Conservation (phyloP, 1,140 invertebrate species). For the Drosophila triauraria region DNA sequence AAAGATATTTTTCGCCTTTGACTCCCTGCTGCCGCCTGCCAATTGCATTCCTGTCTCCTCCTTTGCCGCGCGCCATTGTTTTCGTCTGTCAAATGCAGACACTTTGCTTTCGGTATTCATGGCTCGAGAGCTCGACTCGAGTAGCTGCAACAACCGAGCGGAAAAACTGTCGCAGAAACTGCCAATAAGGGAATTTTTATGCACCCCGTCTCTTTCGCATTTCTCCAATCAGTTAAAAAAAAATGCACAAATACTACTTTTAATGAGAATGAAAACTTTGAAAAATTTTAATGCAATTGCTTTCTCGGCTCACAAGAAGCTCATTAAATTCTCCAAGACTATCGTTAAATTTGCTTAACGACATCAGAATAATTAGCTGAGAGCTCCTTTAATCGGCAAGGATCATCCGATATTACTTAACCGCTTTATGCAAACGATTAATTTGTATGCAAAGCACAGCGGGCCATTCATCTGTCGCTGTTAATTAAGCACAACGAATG, state of each 20-base stretch:
- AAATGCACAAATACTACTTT: constrained; percentile 16
- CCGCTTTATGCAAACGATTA: constrained; percentile 41
- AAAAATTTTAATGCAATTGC: constrained; percentile 60
- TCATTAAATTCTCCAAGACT: constrained; percentile 45
- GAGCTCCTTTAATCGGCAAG: constrained; percentile 27
- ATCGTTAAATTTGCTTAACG: constrained; percentile 20
- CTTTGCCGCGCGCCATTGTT: constrained; percentile 49
- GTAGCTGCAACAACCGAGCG: constrained; percentile 36
- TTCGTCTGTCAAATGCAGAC: constrained; percentile 67
- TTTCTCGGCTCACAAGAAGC: constrained; percentile 22
- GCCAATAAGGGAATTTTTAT: constrained; percentile 76
- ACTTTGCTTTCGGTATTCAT: constrained; percentile 49
- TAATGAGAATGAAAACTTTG: constrained; percentile 21
- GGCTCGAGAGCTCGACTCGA: constrained; percentile 18
- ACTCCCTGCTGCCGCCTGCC: constrained; percentile 44
- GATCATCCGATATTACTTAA: constrained; percentile 40
- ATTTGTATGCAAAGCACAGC: constrained; percentile 29
- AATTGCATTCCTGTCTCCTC: constrained; percentile 52
- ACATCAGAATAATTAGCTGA: constrained; percentile 37
- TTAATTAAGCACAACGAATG: constrained; percentile 71
- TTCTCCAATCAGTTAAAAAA: constrained; percentile 42
- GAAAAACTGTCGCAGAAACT: constrained; percentile 60
- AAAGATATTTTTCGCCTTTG: constrained; percentile 53
- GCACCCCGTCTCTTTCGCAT: constrained; percentile 57
- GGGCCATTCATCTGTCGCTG: constrained; percentile 42